Evolutionary conservation across 2,888 invertebrate species (phyloP), one percentile per base, ranked within the genome.

Genomic region (Andrena camellia): DNA sequence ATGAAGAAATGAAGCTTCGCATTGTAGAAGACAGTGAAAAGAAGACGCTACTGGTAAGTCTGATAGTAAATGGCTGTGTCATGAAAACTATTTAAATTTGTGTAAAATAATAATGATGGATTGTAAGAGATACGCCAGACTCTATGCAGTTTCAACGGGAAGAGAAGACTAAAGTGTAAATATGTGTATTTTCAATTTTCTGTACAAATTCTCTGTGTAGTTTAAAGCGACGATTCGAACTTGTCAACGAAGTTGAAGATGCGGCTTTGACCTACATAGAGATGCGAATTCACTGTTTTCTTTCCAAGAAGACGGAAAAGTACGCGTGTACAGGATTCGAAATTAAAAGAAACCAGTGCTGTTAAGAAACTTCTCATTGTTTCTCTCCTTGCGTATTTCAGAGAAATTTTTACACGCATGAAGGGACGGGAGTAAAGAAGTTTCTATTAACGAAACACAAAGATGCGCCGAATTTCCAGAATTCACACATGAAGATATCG

Each of bases 181-280:
- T 73, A 73, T 26, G 77, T 69, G 82, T 71, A 75, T 48, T 71
- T 82, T 87, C 76, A 72, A 81, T 81, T 79, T 85, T 79, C 74
- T 52, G 48, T 62, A 67, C 67, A 67, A 66, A 31, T 67, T 67
- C 33, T 62, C 42, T 59, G 72, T 72, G 69, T 73, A 67, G 52
- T 57, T 71, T 66, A 48, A 64, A 68, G 68, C 68, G 23, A 26
- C 77, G 72, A 57, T 76, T 76, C 73, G 67, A 78, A 77, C 75
- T 62, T 76, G 74, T 70, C 75, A 71, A 57, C 84, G 79, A 87
- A 86, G 85, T 85, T 83, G 82, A 88, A 85, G 84, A 81, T 85
- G 82, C 81, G 88, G 85, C 90, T 90, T 78, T 90, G 91, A 91
- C 91, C 91, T 89, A 90, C 83, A 88, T 90, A 78, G 81, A 64